phyloP scores from a whole-genome alignment of 2,797 vertebrate species.

The Merluccius polli region DNA sequence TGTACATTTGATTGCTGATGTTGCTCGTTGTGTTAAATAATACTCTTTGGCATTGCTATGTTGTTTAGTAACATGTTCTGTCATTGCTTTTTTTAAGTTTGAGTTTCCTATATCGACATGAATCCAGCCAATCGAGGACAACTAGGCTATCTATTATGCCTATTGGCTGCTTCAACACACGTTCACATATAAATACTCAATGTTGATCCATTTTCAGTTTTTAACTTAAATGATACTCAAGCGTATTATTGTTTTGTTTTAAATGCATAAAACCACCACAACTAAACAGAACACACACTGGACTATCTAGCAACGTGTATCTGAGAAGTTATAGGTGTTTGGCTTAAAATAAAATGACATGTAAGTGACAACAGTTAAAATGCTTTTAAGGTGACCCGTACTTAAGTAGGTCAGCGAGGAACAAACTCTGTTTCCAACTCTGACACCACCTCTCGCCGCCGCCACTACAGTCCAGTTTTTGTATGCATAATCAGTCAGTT shows the following conservation, averaged over 20 bases:
- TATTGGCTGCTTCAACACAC: slow-evolving; percentile 18
- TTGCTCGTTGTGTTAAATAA: slow-evolving; percentile 17
- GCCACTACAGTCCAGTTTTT: neutral
- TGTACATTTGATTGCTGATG: slow-evolving; percentile 27
- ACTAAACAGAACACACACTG: neutral
- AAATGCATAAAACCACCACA: neutral
- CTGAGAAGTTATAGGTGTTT: no score
- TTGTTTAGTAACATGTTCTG: neutral
- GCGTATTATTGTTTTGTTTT: neutral
- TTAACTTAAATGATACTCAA: neutral
- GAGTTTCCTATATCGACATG: neutral
- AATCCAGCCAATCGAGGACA: slow-evolving; percentile 3
- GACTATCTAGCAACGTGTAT: no score
- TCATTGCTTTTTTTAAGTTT: neutral
- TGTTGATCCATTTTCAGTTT: neutral
- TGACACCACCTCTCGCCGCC: neutral
- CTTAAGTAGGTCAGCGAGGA: neutral
- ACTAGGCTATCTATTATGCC: neutral
- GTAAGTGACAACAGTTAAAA: neutral
- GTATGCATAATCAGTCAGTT: neutral
- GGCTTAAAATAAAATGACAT: neutral
- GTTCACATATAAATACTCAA: slow-evolving; percentile 3
- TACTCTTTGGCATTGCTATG: neutral
- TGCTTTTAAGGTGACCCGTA: neutral
- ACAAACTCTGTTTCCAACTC: neutral